Conservation (phyloP, 2,797 vertebrate genomes). For the Delichon dasypus region DNA sequence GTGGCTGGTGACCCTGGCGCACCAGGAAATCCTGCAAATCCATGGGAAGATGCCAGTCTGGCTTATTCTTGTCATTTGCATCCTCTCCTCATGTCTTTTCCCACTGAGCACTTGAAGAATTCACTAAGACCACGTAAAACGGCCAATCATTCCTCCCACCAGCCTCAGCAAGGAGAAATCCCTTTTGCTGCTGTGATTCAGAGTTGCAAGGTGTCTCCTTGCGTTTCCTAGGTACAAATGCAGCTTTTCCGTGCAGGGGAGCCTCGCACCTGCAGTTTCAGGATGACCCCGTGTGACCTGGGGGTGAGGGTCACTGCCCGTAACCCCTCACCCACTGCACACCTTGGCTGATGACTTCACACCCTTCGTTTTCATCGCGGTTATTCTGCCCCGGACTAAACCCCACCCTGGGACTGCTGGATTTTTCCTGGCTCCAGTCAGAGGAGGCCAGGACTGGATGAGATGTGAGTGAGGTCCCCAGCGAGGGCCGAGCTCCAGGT, state of each 20-base stretch:
- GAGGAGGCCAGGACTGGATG: background rate
- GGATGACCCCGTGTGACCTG: background rate
- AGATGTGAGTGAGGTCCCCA: background rate
- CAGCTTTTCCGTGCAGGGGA: background rate
- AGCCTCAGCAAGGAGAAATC: background rate
- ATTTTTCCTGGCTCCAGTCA: background rate
- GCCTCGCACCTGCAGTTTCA: background rate
- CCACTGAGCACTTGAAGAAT: background rate
- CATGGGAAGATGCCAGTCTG: background rate
- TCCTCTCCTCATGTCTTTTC: background rate
- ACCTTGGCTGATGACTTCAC: background rate
- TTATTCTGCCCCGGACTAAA: background rate
- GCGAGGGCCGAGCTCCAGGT: background rate
- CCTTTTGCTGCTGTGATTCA: background rate
- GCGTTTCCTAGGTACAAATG: background rate
- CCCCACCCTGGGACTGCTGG: background rate
- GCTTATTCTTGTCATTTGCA: background rate
- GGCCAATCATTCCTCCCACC: background rate
- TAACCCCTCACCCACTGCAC: background rate
- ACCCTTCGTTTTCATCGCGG: background rate
- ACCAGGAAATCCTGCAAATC: background rate
- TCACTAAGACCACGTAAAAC: background rate
- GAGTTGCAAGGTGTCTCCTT: background rate
- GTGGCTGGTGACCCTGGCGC: background rate
- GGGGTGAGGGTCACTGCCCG: accelerated